These are phyloP conservation scores for Nomada hirtipes DNA, from an alignment of 2,888 invertebrate genomes.

Conservation along the genomic window DNA sequence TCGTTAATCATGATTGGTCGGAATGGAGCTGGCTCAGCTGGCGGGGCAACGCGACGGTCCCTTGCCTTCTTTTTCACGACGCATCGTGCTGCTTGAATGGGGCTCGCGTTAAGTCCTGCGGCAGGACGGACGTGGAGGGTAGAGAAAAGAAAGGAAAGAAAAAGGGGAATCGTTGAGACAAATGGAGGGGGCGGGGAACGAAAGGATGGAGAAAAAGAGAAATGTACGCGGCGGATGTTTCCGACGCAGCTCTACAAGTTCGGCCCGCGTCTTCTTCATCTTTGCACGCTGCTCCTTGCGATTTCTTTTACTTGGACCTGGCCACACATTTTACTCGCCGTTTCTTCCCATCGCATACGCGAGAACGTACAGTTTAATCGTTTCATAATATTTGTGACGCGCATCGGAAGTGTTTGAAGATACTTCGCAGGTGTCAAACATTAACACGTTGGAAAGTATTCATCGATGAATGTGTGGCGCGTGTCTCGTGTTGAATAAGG, in stretches of 20 bases:
- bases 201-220: constrained; percentile 11
- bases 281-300: constrained; percentile 6
- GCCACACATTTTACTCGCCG: background rate
- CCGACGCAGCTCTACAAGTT: constrained; percentile 61
- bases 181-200: constrained; percentile 60
- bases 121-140: constrained; percentile 47
- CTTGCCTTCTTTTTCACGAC: constrained; percentile 21
- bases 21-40: constrained; percentile 37
- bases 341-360: constrained; percentile 31
- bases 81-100: constrained; percentile 50
- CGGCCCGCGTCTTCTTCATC: constrained; percentile 18
- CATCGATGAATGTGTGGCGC: constrained; percentile 33
- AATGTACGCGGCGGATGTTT: constrained; percentile 66
- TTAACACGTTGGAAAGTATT: background rate
- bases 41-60: constrained; percentile 3
- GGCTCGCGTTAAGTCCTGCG: constrained; percentile 53
- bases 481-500: constrained; percentile 43
- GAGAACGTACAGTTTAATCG: constrained; percentile 26
- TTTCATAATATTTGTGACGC: too few species aligned
- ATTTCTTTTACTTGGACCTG: constrained; percentile 17
- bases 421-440: too few species aligned
- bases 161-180: constrained; percentile 73
- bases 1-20: constrained; percentile 53
- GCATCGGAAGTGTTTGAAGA: background rate
- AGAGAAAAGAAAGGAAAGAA: constrained; percentile 52